Conservation (phyloP, 2,888 invertebrate species). For the Bombylius major region DNA sequence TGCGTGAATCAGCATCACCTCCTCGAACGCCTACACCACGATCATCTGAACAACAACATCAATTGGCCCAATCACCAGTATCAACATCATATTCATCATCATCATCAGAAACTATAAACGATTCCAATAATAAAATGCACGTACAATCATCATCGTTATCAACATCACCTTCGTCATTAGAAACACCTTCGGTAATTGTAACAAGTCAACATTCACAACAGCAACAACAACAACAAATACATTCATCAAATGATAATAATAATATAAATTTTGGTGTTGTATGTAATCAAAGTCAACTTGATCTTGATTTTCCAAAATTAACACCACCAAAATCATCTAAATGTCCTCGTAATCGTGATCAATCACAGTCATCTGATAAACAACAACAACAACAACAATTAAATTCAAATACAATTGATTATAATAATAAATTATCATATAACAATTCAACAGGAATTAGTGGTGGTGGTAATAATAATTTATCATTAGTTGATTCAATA, state of each 20-base stretch:
- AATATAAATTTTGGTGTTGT: slow-evolving; percentile 18
- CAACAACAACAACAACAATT: slow-evolving; percentile 11
- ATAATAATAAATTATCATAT: slow-evolving; percentile 2
- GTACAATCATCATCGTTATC: slow-evolving; percentile 23
- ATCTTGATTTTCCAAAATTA: slow-evolving; percentile 36
- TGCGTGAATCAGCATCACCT: slow-evolving; percentile 68
- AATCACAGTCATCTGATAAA: slow-evolving; percentile 3
- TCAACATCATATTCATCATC: slow-evolving; percentile 16
- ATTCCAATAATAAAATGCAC: slow-evolving; percentile 24
- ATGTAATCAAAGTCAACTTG: slow-evolving; percentile 25
- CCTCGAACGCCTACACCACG: slow-evolving; percentile 45
- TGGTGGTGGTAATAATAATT: neutral
- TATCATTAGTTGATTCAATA: neutral
- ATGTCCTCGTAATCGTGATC: slow-evolving; percentile 19
- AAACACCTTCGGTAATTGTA: slow-evolving; percentile 32
- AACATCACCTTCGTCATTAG: slow-evolving; percentile 26
- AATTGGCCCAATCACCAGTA: slow-evolving; percentile 16
- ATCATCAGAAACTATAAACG: slow-evolving; percentile 21
- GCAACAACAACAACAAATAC: slow-evolving; percentile 24
- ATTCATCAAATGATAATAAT: slow-evolving; percentile 5
- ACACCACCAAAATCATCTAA: slow-evolving; percentile 35
- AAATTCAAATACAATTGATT: slow-evolving; percentile 3
- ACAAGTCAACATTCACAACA: slow-evolving; percentile 27
- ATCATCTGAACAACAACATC: slow-evolving; percentile 19
- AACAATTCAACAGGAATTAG: slow-evolving; percentile 18